Percentiles rank a stretch among this genome's conserved stretches.
Conservation (phyloP, 2,113 vertebrate species). For the Microcebus griseorufus region DNA sequence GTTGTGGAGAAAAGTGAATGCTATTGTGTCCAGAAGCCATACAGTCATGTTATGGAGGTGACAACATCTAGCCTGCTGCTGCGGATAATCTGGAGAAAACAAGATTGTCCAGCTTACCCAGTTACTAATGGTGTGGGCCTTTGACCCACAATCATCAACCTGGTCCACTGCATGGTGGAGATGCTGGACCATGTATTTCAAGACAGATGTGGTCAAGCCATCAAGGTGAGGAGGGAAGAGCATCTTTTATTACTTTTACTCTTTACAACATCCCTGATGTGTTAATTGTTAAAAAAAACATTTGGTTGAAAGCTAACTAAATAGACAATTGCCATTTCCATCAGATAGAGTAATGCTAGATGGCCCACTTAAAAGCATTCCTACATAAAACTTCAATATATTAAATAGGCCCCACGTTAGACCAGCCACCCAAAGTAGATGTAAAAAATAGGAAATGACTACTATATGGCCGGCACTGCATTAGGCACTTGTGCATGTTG, state of each 20-base stretch:
- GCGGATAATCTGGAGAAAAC: not conserved
- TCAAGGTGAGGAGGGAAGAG: not conserved
- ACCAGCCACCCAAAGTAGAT: not conserved
- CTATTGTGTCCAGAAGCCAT: not conserved
- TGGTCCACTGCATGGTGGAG: not conserved
- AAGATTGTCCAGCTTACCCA: not conserved
- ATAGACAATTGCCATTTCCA: not conserved
- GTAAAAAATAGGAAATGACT: not conserved
- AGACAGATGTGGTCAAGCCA: not conserved
- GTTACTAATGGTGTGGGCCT: not conserved
- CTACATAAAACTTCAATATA: not conserved
- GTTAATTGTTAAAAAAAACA: not conserved
- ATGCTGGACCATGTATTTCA: not conserved
- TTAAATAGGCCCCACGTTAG: not conserved
- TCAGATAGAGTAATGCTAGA: not conserved
- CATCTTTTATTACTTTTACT: not conserved
- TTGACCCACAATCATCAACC: not conserved
- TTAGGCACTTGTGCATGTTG: not conserved
- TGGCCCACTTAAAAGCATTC: slow-evolving; percentile 12
- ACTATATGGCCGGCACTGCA: not conserved
- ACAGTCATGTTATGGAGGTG: not conserved
- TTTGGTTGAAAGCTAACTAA: not conserved
- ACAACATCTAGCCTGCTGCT: not conserved
- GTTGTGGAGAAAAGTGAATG: not conserved
- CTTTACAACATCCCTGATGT: not conserved